phyloP scores from a whole-genome alignment of 2,797 vertebrate genomes.

The Clangula hyemalis region DNA sequence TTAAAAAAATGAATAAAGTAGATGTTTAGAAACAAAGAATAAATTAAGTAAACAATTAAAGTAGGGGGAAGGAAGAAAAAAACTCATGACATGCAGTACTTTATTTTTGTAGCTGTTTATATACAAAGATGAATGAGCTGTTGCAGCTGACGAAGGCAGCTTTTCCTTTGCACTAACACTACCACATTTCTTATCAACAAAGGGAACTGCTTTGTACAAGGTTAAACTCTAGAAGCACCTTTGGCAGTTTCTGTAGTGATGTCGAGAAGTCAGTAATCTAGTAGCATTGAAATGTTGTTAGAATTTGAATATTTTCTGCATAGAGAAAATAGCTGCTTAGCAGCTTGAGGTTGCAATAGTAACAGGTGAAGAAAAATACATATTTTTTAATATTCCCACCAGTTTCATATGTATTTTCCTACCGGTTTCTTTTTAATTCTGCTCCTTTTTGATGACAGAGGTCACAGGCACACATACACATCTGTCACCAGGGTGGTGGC shows the following conservation, averaged over 20 bases:
- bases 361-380: not conserved
- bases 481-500: not conserved
- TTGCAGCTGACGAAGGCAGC: not conserved
- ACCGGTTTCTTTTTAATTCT: not conserved
- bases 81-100: accelerated
- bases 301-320: not conserved
- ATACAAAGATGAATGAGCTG: not conserved
- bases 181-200: not conserved
- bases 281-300: not conserved
- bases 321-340: not conserved
- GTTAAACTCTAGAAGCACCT: not conserved
- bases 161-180: not conserved
- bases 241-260: not conserved
- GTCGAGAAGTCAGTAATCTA: not conserved
- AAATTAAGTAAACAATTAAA: not conserved
- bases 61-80: not conserved
- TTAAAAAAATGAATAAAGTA: not conserved
- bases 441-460: slow-evolving; percentile 15
- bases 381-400: not conserved
- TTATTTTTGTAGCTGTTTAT: not conserved
- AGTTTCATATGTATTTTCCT: not conserved
- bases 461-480: not conserved
- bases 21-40: not conserved
- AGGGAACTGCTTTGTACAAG: not conserved
- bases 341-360: not conserved